Evolutionary conservation across 1,140 invertebrate genomes (phyloP).

Genomic region (Daktulosphaira vitifoliae): DNA sequence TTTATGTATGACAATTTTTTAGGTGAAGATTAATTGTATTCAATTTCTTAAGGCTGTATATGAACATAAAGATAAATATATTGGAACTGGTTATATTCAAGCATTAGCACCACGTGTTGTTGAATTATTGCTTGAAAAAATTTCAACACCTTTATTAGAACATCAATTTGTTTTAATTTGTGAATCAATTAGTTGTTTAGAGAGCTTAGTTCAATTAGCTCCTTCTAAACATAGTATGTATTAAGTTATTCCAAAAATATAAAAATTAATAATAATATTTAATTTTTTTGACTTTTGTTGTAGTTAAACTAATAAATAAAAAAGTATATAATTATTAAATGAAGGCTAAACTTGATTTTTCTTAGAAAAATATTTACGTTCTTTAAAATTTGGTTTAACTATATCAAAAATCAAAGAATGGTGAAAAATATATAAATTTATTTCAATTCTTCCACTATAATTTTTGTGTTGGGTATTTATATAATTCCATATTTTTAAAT

Average conservation of each 20-base stretch:
- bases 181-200: conserved; percentile 60
- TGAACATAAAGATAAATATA: conserved; percentile 55
- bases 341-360: too few relatives aligned
- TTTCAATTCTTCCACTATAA: too few relatives aligned
- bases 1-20: too few relatives aligned
- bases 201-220: conserved; percentile 62
- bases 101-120: conserved; percentile 64
- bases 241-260: conserved; percentile 1
- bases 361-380: too few relatives aligned
- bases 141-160: conserved; percentile 51
- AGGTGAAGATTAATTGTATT: conserved; percentile 68
- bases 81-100: conserved; percentile 72
- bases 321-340: neutral
- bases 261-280: neutral
- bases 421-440: too few relatives aligned
- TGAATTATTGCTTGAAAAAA: conserved; percentile 48
- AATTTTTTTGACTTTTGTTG: neutral
- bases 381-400: too few relatives aligned
- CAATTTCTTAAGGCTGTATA: conserved; percentile 69
- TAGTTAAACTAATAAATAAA: conserved; percentile 13
- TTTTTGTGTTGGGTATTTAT: too few relatives aligned
- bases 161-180: conserved; percentile 51
- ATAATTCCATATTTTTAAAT: neutral
- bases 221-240: conserved; percentile 69
- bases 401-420: too few relatives aligned